Evolutionary conservation across 2,797 vertebrate species (phyloP).

Genomic region (Lagothrix lagotricha): DNA sequence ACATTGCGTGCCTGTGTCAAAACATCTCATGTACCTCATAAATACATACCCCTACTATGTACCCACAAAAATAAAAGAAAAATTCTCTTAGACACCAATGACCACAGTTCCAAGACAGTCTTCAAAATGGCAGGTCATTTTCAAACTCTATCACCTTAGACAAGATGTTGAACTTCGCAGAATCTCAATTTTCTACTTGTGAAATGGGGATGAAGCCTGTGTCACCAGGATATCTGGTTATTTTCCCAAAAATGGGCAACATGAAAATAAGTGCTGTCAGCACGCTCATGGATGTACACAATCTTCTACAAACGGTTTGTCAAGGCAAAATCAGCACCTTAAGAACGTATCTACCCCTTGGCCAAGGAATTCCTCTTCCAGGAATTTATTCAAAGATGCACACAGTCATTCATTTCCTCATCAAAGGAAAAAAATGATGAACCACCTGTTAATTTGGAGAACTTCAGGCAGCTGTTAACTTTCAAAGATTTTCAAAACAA

Average conservation of each 20-base stretch:
- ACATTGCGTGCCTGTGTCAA: neutral
- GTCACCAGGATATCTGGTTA: neutral
- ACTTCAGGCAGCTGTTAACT: neutral
- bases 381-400: neutral
- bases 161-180: neutral
- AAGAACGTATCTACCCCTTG: neutral
- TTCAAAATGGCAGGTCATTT: neutral
- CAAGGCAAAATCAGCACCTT: neutral
- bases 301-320: neutral
- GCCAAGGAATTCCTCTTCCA: neutral
- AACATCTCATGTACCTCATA: neutral
- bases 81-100: neutral
- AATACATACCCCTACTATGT: neutral
- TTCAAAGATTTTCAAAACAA: neutral
- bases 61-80: neutral
- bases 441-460: neutral
- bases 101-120: neutral
- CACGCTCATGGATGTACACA: fast-evolving
- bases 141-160: neutral
- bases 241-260: neutral
- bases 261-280: neutral
- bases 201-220: neutral
- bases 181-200: neutral
- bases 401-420: neutral
- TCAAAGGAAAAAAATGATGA: neutral